These are phyloP conservation scores for Epinephelus cyanopodus DNA, from an alignment of 2,113 vertebrate genomes.

Conservation along the genomic window DNA sequence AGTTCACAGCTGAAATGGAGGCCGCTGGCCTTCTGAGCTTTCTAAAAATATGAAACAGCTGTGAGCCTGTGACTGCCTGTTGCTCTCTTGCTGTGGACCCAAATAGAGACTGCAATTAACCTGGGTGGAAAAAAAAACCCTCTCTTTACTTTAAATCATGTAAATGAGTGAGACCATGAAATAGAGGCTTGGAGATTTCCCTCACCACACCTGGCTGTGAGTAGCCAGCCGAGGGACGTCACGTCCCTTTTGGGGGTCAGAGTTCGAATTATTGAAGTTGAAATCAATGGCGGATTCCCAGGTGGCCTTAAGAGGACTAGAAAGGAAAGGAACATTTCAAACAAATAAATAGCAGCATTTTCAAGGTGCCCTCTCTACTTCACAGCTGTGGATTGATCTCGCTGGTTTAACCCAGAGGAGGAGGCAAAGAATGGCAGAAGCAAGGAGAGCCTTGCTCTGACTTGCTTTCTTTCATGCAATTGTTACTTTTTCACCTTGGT, in stretches of 20 bases:
- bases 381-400: constrained; percentile 80
- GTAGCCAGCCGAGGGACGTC: constrained; percentile 58
- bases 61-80: background rate
- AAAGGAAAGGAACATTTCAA: constrained; percentile 80
- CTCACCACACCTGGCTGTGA: constrained; percentile 60
- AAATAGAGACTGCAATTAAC: constrained; percentile 62
- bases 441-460: constrained; percentile 45
- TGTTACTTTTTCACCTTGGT: constrained; percentile 74
- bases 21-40: constrained; percentile 43
- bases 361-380: constrained; percentile 83
- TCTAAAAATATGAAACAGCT: constrained; percentile 44
- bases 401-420: constrained; percentile 74
- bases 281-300: constrained; percentile 76
- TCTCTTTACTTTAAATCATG: constrained; percentile 46
- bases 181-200: constrained; percentile 42
- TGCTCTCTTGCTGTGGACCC: constrained; percentile 43
- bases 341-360: constrained; percentile 81
- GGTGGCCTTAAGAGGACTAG: constrained; percentile 69
- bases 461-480: constrained; percentile 68
- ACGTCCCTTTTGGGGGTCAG: constrained; percentile 61
- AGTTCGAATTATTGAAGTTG: constrained; percentile 77
- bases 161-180: constrained; percentile 51
- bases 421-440: constrained; percentile 59
- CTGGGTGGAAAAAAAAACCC: constrained; percentile 16
- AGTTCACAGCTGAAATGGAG: constrained; percentile 54